Conservation (phyloP, 2,888 invertebrate genomes). For the Orthosia cruda region DNA sequence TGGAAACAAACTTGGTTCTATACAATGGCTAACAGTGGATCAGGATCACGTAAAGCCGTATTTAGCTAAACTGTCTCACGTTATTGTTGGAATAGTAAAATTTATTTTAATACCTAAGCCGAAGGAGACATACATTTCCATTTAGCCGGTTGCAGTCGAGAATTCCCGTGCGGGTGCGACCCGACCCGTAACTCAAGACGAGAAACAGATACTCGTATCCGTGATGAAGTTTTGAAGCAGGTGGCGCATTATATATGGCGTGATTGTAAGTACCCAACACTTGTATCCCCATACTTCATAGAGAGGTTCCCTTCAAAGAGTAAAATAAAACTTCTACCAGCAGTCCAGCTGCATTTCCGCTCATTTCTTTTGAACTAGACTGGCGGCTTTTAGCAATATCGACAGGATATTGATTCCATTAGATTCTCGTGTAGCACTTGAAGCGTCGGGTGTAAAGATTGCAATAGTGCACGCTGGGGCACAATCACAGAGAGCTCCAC, state of each 20-base stretch:
- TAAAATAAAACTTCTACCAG: slow-evolving; percentile 23
- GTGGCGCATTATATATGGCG: slow-evolving; percentile 75
- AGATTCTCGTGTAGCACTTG: slow-evolving; percentile 52
- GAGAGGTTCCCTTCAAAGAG: slow-evolving; percentile 43
- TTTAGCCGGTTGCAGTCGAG: slow-evolving; percentile 79
- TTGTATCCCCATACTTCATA: slow-evolving; percentile 26
- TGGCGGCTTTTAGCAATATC: slow-evolving; percentile 42
- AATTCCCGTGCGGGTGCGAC: slow-evolving; percentile 72
- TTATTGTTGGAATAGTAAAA: slow-evolving; percentile 64
- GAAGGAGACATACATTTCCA: slow-evolving; percentile 84
- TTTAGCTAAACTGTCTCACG: slow-evolving; percentile 51
- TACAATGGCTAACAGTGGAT: slow-evolving; percentile 9
- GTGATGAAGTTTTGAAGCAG: slow-evolving; percentile 82
- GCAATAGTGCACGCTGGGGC: slow-evolving; percentile 55
- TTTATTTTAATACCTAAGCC: slow-evolving; percentile 72
- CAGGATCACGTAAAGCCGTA: slow-evolving; percentile 33
- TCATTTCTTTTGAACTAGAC: slow-evolving; percentile 57
- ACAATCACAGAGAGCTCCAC: slow-evolving; percentile 49
- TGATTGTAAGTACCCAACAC: slow-evolving; percentile 47
- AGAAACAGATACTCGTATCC: slow-evolving; percentile 78
- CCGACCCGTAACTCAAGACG: slow-evolving; percentile 82
- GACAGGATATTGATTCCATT: slow-evolving; percentile 62
- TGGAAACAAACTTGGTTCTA: slow-evolving; percentile 1
- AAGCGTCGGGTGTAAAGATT: slow-evolving; percentile 45
- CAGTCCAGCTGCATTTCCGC: slow-evolving; percentile 16